Percentiles rank a stretch among this genome's conserved stretches.
Evolutionary conservation across 2,888 invertebrate species (phyloP).

Genomic region (Xylocampa areola): DNA sequence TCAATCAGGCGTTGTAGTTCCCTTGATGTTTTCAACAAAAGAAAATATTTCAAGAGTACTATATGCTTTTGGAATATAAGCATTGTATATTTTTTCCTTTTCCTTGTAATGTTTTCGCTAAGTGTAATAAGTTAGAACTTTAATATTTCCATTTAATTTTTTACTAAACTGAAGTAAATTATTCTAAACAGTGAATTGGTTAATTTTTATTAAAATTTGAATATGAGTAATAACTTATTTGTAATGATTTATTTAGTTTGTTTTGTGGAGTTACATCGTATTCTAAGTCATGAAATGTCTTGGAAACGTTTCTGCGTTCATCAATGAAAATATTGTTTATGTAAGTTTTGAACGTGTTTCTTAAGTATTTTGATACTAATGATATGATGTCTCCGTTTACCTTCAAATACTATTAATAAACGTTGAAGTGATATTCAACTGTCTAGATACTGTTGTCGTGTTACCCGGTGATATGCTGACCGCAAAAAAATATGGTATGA

Average conservation of each 20-base stretch:
- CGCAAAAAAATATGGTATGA: conserved; percentile 27
- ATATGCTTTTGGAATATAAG: conserved; percentile 15
- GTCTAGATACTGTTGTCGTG: conserved; percentile 9
- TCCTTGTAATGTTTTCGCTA: neutral
- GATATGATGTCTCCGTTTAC: conserved; percentile 8
- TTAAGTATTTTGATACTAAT: neutral
- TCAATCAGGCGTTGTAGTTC: conserved; percentile 7
- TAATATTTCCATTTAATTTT: neutral
- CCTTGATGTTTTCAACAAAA: conserved; percentile 16
- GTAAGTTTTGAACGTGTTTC: conserved; percentile 3
- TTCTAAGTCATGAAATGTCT: conserved; percentile 1
- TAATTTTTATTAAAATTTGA: neutral
- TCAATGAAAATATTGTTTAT: neutral
- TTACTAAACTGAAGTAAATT: neutral
- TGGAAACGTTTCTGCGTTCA: neutral
- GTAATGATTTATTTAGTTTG: no score
- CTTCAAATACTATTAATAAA: conserved; percentile 12
- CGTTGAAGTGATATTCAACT: conserved; percentile 11
- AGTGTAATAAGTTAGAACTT: conserved; percentile 1
- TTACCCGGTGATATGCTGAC: neutral
- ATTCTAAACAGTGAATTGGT: neutral
- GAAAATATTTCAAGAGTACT: conserved; percentile 3
- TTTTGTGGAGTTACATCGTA: neutral
- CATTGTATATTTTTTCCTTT: conserved; percentile 15
- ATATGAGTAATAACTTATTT: neutral